Conservation (phyloP, 2,113 vertebrate genomes). For the Serilophus lunatus region DNA sequence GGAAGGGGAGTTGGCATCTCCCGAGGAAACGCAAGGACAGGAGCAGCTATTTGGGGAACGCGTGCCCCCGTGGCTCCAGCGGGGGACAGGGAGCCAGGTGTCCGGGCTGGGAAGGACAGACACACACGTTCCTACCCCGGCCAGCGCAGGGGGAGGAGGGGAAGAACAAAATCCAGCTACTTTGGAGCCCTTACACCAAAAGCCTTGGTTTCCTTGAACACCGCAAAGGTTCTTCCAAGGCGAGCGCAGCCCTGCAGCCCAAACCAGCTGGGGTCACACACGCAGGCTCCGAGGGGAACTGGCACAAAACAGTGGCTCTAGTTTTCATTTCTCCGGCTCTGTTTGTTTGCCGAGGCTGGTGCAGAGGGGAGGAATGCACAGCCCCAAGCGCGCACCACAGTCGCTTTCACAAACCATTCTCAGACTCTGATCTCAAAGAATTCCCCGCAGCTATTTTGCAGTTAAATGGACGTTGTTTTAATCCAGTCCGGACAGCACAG, state of each 20-base stretch:
- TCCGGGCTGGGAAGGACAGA: neutral
- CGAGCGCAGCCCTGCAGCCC: neutral
- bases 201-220: neutral
- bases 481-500: neutral
- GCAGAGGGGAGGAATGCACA: neutral
- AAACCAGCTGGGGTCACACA: neutral
- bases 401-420: neutral
- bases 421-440: neutral
- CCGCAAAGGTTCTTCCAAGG: neutral
- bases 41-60: neutral
- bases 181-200: neutral
- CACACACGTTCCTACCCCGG: neutral
- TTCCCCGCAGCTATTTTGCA: neutral
- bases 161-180: neutral
- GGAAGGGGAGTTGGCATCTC: neutral
- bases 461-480: neutral
- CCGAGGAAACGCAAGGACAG: neutral
- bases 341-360: neutral
- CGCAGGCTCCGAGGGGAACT: neutral
- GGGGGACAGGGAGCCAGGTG: neutral
- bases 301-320: neutral
- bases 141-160: neutral
- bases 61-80: fast-evolving
- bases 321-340: neutral
- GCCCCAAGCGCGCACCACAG: fast-evolving